Evolutionary conservation across 2,113 vertebrate genomes (phyloP), one percentile per base, ranked within the genome.

Genomic region (Toxotes chatareus): DNA sequence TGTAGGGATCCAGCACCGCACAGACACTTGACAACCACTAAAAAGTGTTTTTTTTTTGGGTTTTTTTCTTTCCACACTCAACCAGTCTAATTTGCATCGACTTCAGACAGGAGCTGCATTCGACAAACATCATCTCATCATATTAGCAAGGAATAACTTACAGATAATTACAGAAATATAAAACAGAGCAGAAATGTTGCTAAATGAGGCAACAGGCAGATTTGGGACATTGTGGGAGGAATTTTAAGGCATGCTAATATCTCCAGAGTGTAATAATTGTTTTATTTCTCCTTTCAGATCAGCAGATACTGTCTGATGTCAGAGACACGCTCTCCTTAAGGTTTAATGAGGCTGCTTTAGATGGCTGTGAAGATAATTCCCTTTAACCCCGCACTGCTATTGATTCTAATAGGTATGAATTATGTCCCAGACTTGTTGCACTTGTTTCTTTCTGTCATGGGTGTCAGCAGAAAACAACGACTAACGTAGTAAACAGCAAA

Each of bases 261-360:
- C 88, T 90, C 80, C 70, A 60, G 86, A 75, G 85, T 61, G 36
- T 79, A 80, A 82, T 80, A 80, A 87, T 88, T 77, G 76, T 83
- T 85, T 85, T 64, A 93, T 82, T 80, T 84, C 61, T 62, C 38
- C 53, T 63, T 76, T 51, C 59, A 83, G 79, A 83, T 88, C 73
- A 70, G 66, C 66, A 74, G 76, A 88, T 82, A 72, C 42, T 31
- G 69, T 73, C 57, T 79, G 84, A 85, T 91, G 78, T 89, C 82
- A 85, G 86, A 72, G 60, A 82, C 55, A 56, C 1, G 3, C 46
- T 79, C 57, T 76, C 72, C 8, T 73, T 44, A 59, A 8, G 56
- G 72, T 82, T 88, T 90, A 87, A 88, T 82, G 88, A 87, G 78
- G 66, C 84, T 69, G 84, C 82, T 79, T 82, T 47, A 84, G 82